Evolutionary conservation across 2,888 invertebrate species (phyloP).

Genomic region (Nycteola revayana): DNA sequence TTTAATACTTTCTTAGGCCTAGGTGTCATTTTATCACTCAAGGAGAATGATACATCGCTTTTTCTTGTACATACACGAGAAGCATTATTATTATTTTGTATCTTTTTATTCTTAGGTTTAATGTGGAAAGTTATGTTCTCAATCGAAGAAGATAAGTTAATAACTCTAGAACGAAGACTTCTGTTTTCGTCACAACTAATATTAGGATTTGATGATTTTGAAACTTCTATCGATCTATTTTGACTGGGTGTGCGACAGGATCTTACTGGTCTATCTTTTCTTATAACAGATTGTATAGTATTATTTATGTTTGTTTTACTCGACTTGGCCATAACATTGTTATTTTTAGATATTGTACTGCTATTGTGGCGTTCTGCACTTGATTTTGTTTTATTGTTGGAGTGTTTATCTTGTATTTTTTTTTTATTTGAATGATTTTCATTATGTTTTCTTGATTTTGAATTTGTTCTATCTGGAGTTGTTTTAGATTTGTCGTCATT

Average conservation of each 20-base stretch:
- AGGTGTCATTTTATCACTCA: constrained; percentile 16
- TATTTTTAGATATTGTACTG: constrained; percentile 4
- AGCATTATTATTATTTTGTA: constrained; percentile 9
- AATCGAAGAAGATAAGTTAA: constrained; percentile 22
- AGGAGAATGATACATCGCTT: constrained; percentile 33
- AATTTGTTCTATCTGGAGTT: too few relatives aligned
- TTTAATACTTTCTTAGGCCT: constrained; percentile 13
- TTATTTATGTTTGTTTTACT: too few relatives aligned
- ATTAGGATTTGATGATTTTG: constrained; percentile 8
- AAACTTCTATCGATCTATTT: constrained; percentile 17
- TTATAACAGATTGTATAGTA: constrained; percentile 6
- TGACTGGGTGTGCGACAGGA: constrained; percentile 29
- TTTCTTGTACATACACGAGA: constrained; percentile 13
- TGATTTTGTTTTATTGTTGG: constrained; percentile 10
- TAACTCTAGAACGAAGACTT: constrained; percentile 19
- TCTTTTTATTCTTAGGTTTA: constrained; percentile 12
- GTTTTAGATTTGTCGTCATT: too few relatives aligned
- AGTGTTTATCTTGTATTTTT: constrained; percentile 1
- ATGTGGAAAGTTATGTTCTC: constrained; percentile 22
- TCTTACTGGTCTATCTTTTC: constrained; percentile 26
- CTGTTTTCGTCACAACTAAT: constrained; percentile 7
- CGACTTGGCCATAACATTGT: constrained; percentile 4
- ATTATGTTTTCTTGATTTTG: background rate
- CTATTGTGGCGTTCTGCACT: constrained; percentile 1
- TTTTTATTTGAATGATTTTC: constrained; percentile 8